These are phyloP conservation scores for Drosophila santomea DNA, from an alignment of 1,140 invertebrate genomes.

Conservation along the genomic window DNA sequence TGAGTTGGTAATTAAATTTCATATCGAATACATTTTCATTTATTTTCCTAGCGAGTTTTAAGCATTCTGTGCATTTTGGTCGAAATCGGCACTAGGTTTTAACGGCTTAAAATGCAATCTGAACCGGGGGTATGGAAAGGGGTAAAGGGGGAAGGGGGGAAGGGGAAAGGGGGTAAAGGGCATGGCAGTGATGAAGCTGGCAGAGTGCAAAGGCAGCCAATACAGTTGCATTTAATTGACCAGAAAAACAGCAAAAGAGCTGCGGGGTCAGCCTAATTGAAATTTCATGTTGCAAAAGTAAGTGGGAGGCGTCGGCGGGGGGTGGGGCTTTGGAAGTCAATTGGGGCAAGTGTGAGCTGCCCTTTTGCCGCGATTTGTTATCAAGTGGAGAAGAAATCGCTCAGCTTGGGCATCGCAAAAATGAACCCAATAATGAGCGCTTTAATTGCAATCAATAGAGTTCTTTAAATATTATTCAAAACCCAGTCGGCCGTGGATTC, in stretches of 20 bases:
- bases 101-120: conserved; percentile 17
- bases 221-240: conserved; percentile 80
- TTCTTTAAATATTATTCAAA: not conserved
- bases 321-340: not conserved
- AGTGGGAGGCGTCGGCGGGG: conserved; percentile 33
- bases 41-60: not conserved
- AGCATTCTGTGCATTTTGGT: not conserved
- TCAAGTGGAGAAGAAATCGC: conserved; percentile 9
- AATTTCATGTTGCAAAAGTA: conserved; percentile 77
- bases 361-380: conserved; percentile 40
- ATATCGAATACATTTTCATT: too few species aligned
- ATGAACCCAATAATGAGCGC: conserved; percentile 3
- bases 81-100: conserved; percentile 7
- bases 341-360: not conserved
- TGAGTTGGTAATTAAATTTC: too few species aligned
- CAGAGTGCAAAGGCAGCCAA: conserved; percentile 30
- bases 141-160: too few species aligned
- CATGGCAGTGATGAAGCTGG: not conserved
- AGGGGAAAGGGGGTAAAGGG: too few species aligned
- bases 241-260: conserved; percentile 73
- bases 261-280: conserved; percentile 72
- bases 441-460: not conserved
- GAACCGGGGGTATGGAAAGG: not conserved
- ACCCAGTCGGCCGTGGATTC: not conserved
- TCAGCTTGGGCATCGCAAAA: not conserved